Evolutionary conservation across 2,888 invertebrate genomes (phyloP).

Genomic region (Lissonota sp.): DNA sequence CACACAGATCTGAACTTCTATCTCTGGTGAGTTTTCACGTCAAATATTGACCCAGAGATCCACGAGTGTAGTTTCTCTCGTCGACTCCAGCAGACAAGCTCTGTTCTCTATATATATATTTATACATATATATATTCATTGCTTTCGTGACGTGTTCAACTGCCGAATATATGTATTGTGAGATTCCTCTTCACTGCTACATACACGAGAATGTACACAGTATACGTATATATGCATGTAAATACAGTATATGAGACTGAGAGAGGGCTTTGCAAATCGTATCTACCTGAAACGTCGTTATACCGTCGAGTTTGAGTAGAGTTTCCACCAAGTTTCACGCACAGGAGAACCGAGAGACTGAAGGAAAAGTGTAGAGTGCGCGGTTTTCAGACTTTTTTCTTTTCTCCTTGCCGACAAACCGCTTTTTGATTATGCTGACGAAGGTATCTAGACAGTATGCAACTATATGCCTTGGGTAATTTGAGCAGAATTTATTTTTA

Average conservation of each 20-base stretch:
- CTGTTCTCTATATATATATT: slow-evolving; percentile 20
- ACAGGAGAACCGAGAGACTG: slow-evolving; percentile 18
- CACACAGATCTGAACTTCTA: slow-evolving; percentile 39
- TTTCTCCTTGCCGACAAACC: background rate
- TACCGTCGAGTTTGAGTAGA: slow-evolving; percentile 44
- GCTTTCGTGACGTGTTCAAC: slow-evolving; percentile 22
- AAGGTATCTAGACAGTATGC: background rate
- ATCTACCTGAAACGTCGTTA: slow-evolving; percentile 55
- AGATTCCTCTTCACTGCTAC: slow-evolving; percentile 30
- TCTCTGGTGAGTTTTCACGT: slow-evolving; percentile 56
- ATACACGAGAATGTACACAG: background rate
- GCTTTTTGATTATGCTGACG: slow-evolving; percentile 18
- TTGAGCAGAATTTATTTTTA: no score
- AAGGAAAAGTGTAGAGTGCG: slow-evolving; percentile 30
- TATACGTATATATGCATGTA: background rate
- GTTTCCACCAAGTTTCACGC: slow-evolving; percentile 28
- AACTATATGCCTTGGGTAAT: background rate
- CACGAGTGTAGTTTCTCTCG: slow-evolving; percentile 59
- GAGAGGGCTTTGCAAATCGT: slow-evolving; percentile 41
- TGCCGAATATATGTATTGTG: slow-evolving; percentile 18
- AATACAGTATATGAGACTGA: background rate
- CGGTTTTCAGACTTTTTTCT: slow-evolving; percentile 18
- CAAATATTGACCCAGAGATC: slow-evolving; percentile 63
- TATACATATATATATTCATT: background rate
- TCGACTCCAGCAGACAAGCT: slow-evolving; percentile 53